These are phyloP conservation scores for Erinaceus europaeus DNA, from an alignment of 2,113 vertebrate genomes.

Conservation along the genomic window DNA sequence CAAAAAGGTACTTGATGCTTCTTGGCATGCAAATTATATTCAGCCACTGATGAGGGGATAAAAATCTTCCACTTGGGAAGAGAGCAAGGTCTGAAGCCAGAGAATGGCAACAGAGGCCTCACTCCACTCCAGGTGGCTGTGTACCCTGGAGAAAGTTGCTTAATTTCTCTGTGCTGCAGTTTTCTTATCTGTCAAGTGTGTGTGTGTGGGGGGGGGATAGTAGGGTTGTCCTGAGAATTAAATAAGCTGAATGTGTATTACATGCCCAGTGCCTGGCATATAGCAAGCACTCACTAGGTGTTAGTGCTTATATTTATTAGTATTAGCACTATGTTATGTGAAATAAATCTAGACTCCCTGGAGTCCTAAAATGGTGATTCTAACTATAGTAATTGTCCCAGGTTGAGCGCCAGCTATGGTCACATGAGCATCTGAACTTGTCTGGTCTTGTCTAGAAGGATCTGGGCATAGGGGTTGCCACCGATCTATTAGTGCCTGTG, in stretches of 20 bases:
- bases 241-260: constrained; percentile 6
- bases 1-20: neutral
- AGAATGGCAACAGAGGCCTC: constrained; percentile 16
- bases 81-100: neutral
- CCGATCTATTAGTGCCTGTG: neutral
- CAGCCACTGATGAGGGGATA: neutral
- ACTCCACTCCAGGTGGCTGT: neutral
- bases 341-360: constrained; percentile 15
- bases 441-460: neutral
- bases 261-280: neutral
- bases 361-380: neutral
- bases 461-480: neutral
- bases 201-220: no score
- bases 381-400: neutral
- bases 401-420: neutral
- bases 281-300: neutral
- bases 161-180: constrained; percentile 24
- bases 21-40: constrained; percentile 16
- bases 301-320: neutral
- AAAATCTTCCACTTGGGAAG: neutral
- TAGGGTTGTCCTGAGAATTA: constrained; percentile 12
- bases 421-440: neutral
- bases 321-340: neutral
- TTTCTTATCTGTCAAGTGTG: constrained; percentile 18
- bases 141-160: neutral